phyloP scores from a whole-genome alignment of 2,888 invertebrate species.

The Diaperis boleti region DNA sequence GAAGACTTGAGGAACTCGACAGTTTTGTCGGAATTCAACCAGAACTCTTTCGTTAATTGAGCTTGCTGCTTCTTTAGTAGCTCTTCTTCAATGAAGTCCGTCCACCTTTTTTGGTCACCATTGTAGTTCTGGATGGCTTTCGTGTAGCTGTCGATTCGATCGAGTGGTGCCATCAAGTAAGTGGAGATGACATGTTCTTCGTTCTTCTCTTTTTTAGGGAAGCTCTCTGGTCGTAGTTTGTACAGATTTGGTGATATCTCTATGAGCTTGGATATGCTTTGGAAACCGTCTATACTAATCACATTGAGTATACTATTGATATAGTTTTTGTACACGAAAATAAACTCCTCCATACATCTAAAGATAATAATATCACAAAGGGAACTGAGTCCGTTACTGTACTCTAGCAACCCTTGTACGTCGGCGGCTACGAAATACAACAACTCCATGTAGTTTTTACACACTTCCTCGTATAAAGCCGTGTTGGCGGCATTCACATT shows the following conservation, averaged over 20 bases:
- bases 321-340: conserved; percentile 79
- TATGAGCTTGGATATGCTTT: conserved; percentile 74
- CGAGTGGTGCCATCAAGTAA: conserved; percentile 74
- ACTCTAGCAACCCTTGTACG: conserved; percentile 77
- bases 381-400: conserved; percentile 74
- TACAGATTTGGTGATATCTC: conserved; percentile 70
- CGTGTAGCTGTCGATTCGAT: conserved; percentile 74
- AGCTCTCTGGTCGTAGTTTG: conserved; percentile 52
- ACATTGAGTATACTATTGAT: conserved; percentile 79
- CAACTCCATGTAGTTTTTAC: conserved; percentile 77
- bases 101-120: conserved; percentile 67
- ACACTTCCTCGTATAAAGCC: conserved; percentile 74
- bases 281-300: conserved; percentile 78
- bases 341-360: conserved; percentile 78
- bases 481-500: conserved; percentile 70
- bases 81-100: conserved; percentile 74
- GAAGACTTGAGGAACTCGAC: conserved; percentile 73
- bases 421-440: conserved; percentile 77
- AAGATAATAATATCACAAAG: conserved; percentile 78
- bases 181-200: conserved; percentile 72
- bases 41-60: conserved; percentile 78
- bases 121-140: conserved; percentile 70
- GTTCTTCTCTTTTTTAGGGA: conserved; percentile 64
- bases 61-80: conserved; percentile 75
- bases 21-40: conserved; percentile 77